Percentiles rank a stretch among this genome's conserved stretches.
These are phyloP conservation scores for Metallyticus violacea DNA, from an alignment of 2,888 invertebrate genomes.

Conservation along the genomic window DNA sequence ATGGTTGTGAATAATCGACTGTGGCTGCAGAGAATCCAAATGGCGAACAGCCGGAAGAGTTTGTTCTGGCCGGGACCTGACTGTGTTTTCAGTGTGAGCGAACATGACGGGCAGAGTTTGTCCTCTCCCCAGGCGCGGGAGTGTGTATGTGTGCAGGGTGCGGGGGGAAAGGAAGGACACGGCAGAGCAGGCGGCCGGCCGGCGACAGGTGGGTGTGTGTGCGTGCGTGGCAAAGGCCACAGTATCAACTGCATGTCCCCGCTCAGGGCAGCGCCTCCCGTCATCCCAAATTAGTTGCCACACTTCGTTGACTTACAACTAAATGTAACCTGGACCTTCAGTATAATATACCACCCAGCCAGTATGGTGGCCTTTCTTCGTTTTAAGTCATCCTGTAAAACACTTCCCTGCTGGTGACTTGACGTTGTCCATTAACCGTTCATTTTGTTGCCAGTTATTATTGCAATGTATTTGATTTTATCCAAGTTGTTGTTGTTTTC, in stretches of 20 bases:
- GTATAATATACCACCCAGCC: too few species aligned
- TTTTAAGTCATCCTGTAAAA: background rate
- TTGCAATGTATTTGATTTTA: too few species aligned
- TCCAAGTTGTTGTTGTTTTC: too few species aligned
- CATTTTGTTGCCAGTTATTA: too few species aligned
- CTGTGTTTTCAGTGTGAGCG: too few species aligned
- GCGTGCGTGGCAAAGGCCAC: background rate
- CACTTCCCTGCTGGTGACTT: too few species aligned
- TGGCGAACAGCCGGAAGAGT: background rate
- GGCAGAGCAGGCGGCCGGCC: background rate
- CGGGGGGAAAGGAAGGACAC: background rate
- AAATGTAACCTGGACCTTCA: too few species aligned
- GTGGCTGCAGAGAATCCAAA: background rate
- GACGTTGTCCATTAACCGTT: too few species aligned
- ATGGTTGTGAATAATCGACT: background rate
- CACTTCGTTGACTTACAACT: background rate
- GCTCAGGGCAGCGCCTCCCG: background rate
- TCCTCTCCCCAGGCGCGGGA: background rate
- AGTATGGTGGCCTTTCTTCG: too few species aligned
- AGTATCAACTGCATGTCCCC: background rate
- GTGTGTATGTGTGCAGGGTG: background rate
- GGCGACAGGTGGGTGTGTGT: constrained; percentile 6
- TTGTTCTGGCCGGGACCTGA: background rate
- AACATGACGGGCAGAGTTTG: background rate
- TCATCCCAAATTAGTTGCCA: background rate